These are phyloP conservation scores for Axea sp. DNA, from an alignment of 2,888 invertebrate genomes.

Conservation along the genomic window DNA sequence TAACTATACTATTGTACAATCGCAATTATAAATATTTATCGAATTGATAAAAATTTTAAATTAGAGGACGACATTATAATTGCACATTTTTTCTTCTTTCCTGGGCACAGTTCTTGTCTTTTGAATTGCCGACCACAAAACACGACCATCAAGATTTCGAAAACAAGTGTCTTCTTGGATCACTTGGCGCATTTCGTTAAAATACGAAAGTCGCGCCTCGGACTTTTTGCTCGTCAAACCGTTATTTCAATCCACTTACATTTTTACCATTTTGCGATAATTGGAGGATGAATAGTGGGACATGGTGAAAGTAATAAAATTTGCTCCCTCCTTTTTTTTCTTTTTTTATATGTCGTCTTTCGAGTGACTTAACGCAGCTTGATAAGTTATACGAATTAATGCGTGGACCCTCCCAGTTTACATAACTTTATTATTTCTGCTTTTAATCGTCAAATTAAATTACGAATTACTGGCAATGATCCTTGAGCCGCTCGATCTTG, in stretches of 20 bases:
- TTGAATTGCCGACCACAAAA: too few relatives aligned
- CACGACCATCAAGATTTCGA: slow-evolving; percentile 29
- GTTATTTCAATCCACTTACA: slow-evolving; percentile 52
- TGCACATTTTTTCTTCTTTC: too few relatives aligned
- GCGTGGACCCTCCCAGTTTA: slow-evolving; percentile 20
- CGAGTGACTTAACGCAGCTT: slow-evolving; percentile 13
- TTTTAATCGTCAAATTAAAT: slow-evolving; percentile 14
- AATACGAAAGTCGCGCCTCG: slow-evolving; percentile 22
- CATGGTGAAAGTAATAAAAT: slow-evolving; percentile 43
- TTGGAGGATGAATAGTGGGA: slow-evolving; percentile 52
- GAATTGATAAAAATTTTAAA: too few relatives aligned
- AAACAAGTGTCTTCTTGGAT: slow-evolving; percentile 19
- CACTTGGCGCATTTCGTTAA: slow-evolving; percentile 23
- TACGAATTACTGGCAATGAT: slow-evolving; percentile 10
- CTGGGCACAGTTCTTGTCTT: too few relatives aligned
- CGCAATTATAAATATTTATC: too few relatives aligned
- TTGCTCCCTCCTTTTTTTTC: slow-evolving; percentile 18
- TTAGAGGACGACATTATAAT: too few relatives aligned
- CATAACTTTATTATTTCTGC: slow-evolving; percentile 31
- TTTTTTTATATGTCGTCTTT: slow-evolving; percentile 4
- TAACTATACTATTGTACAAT: too few relatives aligned
- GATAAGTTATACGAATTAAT: slow-evolving; percentile 37
- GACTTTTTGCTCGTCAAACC: slow-evolving; percentile 47
- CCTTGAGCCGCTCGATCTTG: slow-evolving; percentile 21
- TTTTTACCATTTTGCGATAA: slow-evolving; percentile 54